Evolutionary conservation across 64 coral and sea anemone species (phyloP).

Genomic region (Montipora capricornis): DNA sequence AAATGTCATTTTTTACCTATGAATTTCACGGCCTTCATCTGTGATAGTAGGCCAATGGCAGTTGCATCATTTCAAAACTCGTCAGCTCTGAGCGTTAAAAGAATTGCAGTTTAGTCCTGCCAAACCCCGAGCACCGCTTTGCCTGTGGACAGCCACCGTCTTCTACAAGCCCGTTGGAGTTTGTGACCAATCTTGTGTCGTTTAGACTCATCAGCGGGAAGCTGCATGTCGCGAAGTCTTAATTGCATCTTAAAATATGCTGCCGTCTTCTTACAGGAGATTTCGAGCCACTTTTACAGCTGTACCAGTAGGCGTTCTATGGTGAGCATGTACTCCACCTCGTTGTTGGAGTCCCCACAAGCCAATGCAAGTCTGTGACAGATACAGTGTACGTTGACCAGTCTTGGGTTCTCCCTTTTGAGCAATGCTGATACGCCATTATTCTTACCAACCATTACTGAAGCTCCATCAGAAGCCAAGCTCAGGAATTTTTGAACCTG

Average conservation of each 20-base stretch:
- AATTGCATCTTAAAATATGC: conserved; percentile 23
- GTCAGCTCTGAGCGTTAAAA: neutral
- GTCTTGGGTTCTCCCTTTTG: conserved; percentile 34
- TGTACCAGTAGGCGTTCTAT: conserved; percentile 11
- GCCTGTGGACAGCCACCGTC: conserved; percentile 27
- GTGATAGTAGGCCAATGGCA: neutral
- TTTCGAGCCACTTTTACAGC: conserved; percentile 44
- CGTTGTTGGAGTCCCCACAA: conserved; percentile 37
- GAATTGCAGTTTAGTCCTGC: conserved; percentile 10
- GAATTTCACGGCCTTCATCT: conserved; percentile 28
- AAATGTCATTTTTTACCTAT: conserved; percentile 10
- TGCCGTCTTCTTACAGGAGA: conserved; percentile 6
- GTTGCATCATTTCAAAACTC: conserved; percentile 4
- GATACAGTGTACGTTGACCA: conserved; percentile 38
- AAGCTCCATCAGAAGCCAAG: conserved; percentile 57
- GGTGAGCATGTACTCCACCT: conserved; percentile 20
- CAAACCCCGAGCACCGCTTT: conserved; percentile 26
- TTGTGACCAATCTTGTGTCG: conserved; percentile 21
- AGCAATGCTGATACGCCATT: conserved; percentile 45
- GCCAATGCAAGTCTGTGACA: conserved; percentile 49
- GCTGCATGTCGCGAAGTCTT: neutral
- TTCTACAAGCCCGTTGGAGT: conserved; percentile 29
- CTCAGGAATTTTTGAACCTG: conserved; percentile 47
- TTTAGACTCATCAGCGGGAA: conserved; percentile 7
- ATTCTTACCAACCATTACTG: conserved; percentile 57